Evolutionary conservation across 2,797 vertebrate species (phyloP), one percentile per base, ranked within the genome.

Genomic region (Syngnathus acus): DNA sequence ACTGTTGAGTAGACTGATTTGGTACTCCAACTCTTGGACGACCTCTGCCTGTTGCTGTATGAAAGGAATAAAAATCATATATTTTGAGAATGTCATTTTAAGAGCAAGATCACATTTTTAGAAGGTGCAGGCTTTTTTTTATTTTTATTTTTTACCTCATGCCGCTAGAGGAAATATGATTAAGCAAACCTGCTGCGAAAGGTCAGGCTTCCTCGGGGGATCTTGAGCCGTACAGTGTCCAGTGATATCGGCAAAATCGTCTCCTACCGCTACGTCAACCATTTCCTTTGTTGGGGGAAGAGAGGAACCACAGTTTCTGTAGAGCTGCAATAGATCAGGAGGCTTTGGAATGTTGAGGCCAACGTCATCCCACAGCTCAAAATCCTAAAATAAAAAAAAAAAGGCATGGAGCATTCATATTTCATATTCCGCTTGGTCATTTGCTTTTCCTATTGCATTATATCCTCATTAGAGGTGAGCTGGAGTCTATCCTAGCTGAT

Each of bases 331-430:
- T 67, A 99, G 89, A 79, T 95, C 97, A 48, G 95, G 95, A 51
- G 97, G 97, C 81, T 99, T 99, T 6, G 97, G 96, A 87, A 95
- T 97, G 87, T 99, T 99, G 81, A 99, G 90, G 60, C 97, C 97
- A 64, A 99, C 97, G 63, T 99, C 97, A 81, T 99, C 97, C 97
- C 97, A 99, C 74, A 98, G 83, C 84, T 99, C 97, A 90, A 98
- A 99, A 91, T 99, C 97, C 97, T 99, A 79, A 26, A 62, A 75
- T 42, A 42, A 42, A 43, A 42, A 43, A 43, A 32, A 43, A 13
- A 43, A 43, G 2, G 9, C 42, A 11, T 43, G 42, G 10, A 43
- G 42, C 42, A 42, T 43, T 43, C 32, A 32, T 32, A 32, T 32
- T 32, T 32, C 2, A 32, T 32, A 32, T 32, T 32, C 32, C 32